These are phyloP conservation scores for Dendrolimus pini DNA, from an alignment of 2,888 invertebrate genomes.

Conservation along the genomic window DNA sequence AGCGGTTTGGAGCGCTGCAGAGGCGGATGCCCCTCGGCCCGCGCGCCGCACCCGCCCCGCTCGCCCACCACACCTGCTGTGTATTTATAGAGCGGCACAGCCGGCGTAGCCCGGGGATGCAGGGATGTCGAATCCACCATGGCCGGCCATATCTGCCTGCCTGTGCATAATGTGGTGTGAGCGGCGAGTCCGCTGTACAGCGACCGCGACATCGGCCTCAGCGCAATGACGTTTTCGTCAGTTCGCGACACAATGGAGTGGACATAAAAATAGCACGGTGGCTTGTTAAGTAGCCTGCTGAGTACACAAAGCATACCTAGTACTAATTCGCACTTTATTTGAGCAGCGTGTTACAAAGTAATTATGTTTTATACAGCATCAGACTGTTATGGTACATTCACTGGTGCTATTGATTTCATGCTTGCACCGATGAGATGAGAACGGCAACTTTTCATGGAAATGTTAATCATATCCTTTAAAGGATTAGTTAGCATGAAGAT, in stretches of 20 bases:
- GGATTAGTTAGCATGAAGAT: too few relatives aligned
- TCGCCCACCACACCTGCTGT: conserved; percentile 68
- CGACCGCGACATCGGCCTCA: conserved; percentile 26
- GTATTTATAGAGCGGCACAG: conserved; percentile 71
- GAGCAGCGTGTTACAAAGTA: background rate
- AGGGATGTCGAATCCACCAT: conserved; percentile 61
- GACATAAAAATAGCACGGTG: conserved; percentile 52
- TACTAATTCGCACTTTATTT: background rate
- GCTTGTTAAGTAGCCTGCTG: conserved; percentile 33
- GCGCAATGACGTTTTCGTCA: conserved; percentile 42
- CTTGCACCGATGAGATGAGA: background rate
- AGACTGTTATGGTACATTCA: background rate
- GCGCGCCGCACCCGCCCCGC: conserved; percentile 43
- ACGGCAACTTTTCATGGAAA: too few relatives aligned
- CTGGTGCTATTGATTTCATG: background rate
- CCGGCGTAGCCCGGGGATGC: conserved; percentile 62
- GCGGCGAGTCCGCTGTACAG: conserved; percentile 25
- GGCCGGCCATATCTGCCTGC: conserved; percentile 48
- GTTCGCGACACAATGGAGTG: conserved; percentile 57
- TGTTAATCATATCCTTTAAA: too few relatives aligned
- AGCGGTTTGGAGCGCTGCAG: conserved; percentile 71
- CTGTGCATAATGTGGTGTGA: conserved; percentile 27
- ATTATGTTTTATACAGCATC: background rate
- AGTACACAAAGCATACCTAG: conserved; percentile 21
- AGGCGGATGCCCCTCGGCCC: conserved; percentile 65